Evolutionary conservation across 2,888 invertebrate species (phyloP).

Genomic region (Amphipoea oculea): DNA sequence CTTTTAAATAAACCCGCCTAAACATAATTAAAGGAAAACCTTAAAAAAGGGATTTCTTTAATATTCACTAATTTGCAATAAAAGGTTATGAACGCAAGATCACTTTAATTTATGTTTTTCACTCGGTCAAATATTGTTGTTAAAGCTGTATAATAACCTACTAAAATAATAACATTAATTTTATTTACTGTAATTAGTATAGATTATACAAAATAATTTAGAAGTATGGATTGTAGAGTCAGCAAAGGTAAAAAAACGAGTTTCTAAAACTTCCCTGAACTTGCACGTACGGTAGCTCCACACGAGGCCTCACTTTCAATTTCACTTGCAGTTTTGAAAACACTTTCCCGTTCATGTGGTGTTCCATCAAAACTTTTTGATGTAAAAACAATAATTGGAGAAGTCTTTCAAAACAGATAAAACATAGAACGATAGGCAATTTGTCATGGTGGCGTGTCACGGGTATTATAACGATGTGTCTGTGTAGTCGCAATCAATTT

Average conservation of each 20-base stretch:
- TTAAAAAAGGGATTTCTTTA: background rate
- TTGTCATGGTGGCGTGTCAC: constrained; percentile 71
- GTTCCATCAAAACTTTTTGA: constrained; percentile 35
- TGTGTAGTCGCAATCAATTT: constrained; percentile 85
- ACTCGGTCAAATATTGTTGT: background rate
- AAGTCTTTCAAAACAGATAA: constrained; percentile 63
- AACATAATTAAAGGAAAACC: background rate
- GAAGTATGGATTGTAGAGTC: background rate
- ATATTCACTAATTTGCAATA: background rate
- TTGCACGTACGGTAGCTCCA: constrained; percentile 11
- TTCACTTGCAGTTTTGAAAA: constrained; percentile 29
- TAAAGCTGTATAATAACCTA: background rate
- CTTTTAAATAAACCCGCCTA: background rate
- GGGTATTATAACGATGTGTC: constrained; percentile 81
- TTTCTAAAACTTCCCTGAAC: constrained; percentile 30
- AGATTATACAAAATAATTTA: background rate
- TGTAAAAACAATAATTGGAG: constrained; percentile 41
- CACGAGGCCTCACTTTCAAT: constrained; percentile 15
- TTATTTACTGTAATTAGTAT: background rate
- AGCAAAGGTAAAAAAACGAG: background rate
- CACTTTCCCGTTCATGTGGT: constrained; percentile 11
- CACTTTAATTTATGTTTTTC: background rate
- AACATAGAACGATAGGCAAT: constrained; percentile 67
- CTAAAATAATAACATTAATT: background rate
- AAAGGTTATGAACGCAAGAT: background rate